phyloP scores from a whole-genome alignment of 2,113 vertebrate species.

The Microcebus griseorufus region DNA sequence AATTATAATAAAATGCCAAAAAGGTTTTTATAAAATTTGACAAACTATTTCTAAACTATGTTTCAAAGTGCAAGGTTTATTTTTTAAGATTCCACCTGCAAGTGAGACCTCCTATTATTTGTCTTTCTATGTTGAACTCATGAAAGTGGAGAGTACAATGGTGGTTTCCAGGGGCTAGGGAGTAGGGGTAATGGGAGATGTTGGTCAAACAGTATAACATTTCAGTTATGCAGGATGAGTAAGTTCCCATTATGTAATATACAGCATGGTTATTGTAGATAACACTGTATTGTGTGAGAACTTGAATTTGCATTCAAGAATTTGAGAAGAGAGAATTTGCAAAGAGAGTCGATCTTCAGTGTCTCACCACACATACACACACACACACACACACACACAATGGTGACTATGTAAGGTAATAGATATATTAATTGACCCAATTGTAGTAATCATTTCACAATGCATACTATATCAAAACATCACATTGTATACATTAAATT shows the following conservation, averaged over 20 bases:
- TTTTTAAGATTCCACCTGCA: background rate
- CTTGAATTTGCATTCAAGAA: background rate
- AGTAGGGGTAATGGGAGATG: background rate
- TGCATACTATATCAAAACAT: background rate
- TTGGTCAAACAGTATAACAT: background rate
- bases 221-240: background rate
- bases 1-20: background rate
- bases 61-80: background rate
- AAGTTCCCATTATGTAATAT: background rate
- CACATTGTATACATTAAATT: background rate
- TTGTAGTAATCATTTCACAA: background rate
- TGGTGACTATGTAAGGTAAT: background rate
- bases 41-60: background rate
- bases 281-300: background rate
- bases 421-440: background rate
- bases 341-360: background rate
- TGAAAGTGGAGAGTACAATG: background rate
- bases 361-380: background rate
- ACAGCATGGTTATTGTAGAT: background rate
- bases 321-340: background rate
- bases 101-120: background rate
- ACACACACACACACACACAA: background rate
- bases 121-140: background rate
- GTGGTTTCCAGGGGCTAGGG: accelerated
- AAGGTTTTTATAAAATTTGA: background rate